A percentile compares a stretch with the other conserved stretches of the same genome.
Evolutionary conservation across 2,797 vertebrate species (phyloP).

Genomic region (Octomys mimax): DNA sequence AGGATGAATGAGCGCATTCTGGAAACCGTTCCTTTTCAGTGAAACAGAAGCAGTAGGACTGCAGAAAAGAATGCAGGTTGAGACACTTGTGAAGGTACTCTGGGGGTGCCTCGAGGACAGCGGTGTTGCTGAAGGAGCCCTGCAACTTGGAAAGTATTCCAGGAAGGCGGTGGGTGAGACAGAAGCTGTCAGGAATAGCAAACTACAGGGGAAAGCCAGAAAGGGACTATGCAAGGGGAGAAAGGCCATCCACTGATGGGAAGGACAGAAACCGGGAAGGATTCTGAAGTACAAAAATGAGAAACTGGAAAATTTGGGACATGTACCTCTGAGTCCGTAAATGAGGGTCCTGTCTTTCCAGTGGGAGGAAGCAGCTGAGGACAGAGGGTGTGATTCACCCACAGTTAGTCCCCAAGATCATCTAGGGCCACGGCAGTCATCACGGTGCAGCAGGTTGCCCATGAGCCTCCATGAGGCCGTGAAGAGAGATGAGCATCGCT

Average conservation of each 20-base stretch:
- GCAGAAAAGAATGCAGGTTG: neutral
- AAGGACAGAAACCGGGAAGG: neutral
- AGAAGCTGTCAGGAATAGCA: neutral
- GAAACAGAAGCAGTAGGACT: neutral
- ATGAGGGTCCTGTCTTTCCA: neutral
- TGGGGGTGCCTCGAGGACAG: neutral
- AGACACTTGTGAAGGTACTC: neutral
- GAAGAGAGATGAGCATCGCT: neutral
- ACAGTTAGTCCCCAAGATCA: neutral
- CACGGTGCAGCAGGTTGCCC: fast-evolving
- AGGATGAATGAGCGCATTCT: neutral
- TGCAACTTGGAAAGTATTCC: neutral
- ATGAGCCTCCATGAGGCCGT: neutral
- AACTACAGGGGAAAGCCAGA: neutral
- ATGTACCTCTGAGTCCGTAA: neutral
- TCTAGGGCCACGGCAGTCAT: neutral
- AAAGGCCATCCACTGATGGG: neutral
- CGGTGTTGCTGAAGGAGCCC: neutral
- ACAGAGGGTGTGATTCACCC: neutral
- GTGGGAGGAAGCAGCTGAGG: neutral
- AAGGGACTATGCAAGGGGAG: neutral
- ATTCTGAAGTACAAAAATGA: neutral
- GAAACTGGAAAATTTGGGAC: neutral
- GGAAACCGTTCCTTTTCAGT: neutral
- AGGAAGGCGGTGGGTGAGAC: neutral